A percentile compares a stretch with the other conserved stretches of the same genome.
Conservation (phyloP, 35 echinoderm and acorn worm genomes). For the Hemicentrotus pulcherrimus region DNA sequence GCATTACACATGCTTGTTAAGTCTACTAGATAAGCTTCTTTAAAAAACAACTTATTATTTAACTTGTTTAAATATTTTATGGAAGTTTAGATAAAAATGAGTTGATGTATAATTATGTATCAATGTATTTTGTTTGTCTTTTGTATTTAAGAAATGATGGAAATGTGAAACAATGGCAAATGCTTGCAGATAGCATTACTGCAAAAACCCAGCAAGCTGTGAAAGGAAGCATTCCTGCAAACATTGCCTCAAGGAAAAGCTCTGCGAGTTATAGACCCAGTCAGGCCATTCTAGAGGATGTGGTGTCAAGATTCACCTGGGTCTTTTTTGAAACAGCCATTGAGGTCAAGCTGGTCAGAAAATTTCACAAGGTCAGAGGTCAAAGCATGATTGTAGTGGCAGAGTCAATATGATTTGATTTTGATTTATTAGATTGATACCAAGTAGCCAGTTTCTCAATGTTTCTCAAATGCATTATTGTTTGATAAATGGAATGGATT, state of each 20-base stretch:
- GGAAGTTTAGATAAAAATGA: not conserved
- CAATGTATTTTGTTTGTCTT: not conserved
- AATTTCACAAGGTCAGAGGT: constrained; percentile 27
- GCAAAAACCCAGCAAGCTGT: not conserved
- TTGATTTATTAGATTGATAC: not conserved
- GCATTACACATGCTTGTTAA: not conserved
- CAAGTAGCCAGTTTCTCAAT: not conserved
- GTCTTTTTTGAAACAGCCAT: constrained; percentile 33
- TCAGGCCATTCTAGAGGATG: not conserved
- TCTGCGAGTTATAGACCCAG: not conserved
- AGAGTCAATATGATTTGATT: not conserved
- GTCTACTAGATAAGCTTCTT: not conserved
- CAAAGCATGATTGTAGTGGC: not conserved
- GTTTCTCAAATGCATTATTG: not conserved
- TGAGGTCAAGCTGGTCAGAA: constrained; percentile 24
- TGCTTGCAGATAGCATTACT: not conserved
- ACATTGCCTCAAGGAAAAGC: not conserved
- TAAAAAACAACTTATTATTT: not conserved
- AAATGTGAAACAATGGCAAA: not conserved
- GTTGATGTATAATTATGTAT: not conserved
- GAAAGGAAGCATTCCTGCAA: not conserved
- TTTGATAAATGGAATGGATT: not conserved
- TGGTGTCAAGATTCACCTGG: constrained; percentile 16
- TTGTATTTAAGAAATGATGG: not conserved
- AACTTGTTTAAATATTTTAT: not conserved